Evolutionary conservation across 2,888 invertebrate genomes (phyloP), one percentile per base, ranked within the genome.

Genomic region (Copidosoma aretas): DNA sequence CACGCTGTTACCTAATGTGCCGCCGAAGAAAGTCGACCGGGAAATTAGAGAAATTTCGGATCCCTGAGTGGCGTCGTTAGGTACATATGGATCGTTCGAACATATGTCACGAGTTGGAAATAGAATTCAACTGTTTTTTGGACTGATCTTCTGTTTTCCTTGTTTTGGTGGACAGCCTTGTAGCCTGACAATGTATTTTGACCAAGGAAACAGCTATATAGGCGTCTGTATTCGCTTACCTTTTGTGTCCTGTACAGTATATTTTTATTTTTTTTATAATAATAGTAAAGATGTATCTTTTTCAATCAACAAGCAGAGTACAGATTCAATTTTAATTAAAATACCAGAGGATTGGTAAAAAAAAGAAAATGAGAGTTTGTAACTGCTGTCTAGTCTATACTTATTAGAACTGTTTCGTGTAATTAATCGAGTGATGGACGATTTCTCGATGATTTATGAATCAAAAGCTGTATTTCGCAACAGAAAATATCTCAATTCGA

Each of bases 371-470:
- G 12, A 5, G 49, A 54, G 46, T 39, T 19, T 53, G 56, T 59
- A 49, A 54, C 21, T 43, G 53, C 59, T 60, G 64, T 60, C 60
- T 49, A 64, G 54, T 59, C 32, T 5, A 5, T 63, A 63, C 49
- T 54, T 60, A 63, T 54, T 68, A 60, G 51, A 68, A 60, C 51
- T 60, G 54, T 59, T 41, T 56, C 25, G n/a, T 64, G 39, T 63
- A 68, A 63, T 69, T 71, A 68, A 60, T 57, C 67, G 49, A 25
- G 21, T 69, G 69, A 71, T 69, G 67, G 59, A 71, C 69, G 67
- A 67, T 69, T 63, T 52, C 67, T 64, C 67, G 66, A 71, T 71
- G 69, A 69, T 69, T 52, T 60, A 46, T 60, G 49, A 63, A 21
- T 57, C 68, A 68, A 66, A 65, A 57, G 66, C 71, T 69, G 25